A percentile compares a stretch with the other conserved stretches of the same genome.
These are phyloP conservation scores for Notothenia rossii DNA, from an alignment of 2,113 vertebrate species.

Conservation along the genomic window DNA sequence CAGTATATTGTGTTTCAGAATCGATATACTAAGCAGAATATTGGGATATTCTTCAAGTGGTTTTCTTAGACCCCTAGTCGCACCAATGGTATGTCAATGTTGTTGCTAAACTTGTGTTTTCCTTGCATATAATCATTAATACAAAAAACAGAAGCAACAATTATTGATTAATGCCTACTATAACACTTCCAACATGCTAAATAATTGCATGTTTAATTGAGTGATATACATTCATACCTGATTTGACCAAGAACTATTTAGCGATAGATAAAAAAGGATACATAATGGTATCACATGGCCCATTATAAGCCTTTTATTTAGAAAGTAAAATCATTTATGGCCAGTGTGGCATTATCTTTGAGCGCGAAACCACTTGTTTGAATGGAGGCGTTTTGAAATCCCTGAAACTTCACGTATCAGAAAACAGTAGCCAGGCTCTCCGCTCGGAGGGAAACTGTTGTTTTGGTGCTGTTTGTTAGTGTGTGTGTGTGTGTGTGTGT, in stretches of 20 bases:
- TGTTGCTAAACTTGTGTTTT: neutral
- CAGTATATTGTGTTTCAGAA: no score
- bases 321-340: neutral
- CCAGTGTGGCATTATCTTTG: neutral
- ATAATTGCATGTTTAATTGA: neutral
- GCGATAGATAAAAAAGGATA: neutral
- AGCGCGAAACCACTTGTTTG: slow-evolving; percentile 13
- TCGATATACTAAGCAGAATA: no score
- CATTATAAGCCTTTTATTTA: neutral
- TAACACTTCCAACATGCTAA: neutral
- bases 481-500: slow-evolving; percentile 27
- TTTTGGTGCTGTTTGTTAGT: slow-evolving; percentile 36
- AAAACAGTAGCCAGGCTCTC: neutral
- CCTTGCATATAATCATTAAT: neutral
- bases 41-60: no score
- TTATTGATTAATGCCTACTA: neutral
- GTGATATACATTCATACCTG: neutral
- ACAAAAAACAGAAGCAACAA: neutral
- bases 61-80: no score
- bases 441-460: neutral
- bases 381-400: neutral
- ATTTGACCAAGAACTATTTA: neutral
- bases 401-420: neutral
- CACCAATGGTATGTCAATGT: neutral
- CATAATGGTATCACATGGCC: neutral